These are phyloP conservation scores for Polydrusus cervinus DNA, from an alignment of 2,888 invertebrate species.

Conservation along the genomic window DNA sequence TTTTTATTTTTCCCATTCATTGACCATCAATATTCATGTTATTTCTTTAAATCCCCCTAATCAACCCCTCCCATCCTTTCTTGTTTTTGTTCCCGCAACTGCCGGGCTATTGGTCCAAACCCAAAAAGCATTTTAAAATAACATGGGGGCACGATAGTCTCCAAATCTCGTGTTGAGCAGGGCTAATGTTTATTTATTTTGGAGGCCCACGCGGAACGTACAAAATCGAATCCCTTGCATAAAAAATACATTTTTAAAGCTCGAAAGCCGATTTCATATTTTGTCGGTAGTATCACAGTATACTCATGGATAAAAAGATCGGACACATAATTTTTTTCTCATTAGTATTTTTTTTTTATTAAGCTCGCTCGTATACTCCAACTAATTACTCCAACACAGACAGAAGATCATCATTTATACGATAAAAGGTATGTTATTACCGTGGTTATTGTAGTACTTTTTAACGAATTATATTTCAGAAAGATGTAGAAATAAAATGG, in stretches of 20 bases:
- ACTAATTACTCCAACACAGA: too few relatives aligned
- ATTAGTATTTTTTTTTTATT: too few relatives aligned
- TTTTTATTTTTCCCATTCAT: neutral
- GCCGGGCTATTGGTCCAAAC: conserved; percentile 30
- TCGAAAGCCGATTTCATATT: neutral
- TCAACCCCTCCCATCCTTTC: conserved; percentile 36
- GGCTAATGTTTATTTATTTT: conserved; percentile 48
- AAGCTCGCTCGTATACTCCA: too few relatives aligned
- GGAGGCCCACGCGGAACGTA: conserved; percentile 2
- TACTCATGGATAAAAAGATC: too few relatives aligned
- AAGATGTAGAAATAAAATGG: too few relatives aligned
- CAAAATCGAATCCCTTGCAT: conserved; percentile 17
- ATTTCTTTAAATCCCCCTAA: conserved; percentile 35
- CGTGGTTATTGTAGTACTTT: too few relatives aligned
- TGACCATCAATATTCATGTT: conserved; percentile 1
- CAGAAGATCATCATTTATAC: too few relatives aligned
- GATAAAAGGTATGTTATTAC: too few relatives aligned
- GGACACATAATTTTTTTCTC: too few relatives aligned
- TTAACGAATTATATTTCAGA: too few relatives aligned
- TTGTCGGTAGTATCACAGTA: neutral
- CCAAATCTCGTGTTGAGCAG: conserved; percentile 38
- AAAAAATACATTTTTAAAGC: conserved; percentile 18
- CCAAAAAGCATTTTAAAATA: conserved; percentile 42
- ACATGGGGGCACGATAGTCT: conserved; percentile 42
- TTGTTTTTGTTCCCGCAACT: conserved; percentile 46